Evolutionary conservation across 1,140 invertebrate species (phyloP).

Genomic region (Danaus plexippus): DNA sequence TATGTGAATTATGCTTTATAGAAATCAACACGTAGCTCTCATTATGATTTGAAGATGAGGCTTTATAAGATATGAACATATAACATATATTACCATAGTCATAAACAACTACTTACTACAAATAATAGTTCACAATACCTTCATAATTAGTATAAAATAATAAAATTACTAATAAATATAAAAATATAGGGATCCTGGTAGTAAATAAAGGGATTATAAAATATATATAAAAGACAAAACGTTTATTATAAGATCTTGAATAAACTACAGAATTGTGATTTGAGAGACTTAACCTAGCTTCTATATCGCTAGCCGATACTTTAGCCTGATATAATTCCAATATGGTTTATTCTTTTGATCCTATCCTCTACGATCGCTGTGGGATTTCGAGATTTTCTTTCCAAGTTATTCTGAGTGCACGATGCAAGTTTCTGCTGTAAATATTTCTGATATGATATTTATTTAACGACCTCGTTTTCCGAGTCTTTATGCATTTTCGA

Average conservation of each 20-base stretch:
- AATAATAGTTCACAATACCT: too few species aligned
- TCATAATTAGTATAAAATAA: too few species aligned
- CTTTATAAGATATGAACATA: too few species aligned
- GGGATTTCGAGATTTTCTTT: slow-evolving; percentile 13
- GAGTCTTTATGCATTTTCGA: too few species aligned
- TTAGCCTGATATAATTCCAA: slow-evolving; percentile 13
- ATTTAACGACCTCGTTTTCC: slow-evolving; percentile 2
- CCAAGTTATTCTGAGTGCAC: slow-evolving; percentile 15
- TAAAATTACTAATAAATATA: too few species aligned
- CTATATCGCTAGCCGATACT: slow-evolving; percentile 18
- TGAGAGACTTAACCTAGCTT: slow-evolving; percentile 19
- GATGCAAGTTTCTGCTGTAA: slow-evolving; percentile 12
- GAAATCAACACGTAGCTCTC: too few species aligned
- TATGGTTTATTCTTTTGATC: slow-evolving; percentile 22
- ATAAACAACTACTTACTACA: too few species aligned
- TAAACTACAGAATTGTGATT: slow-evolving; percentile 30
- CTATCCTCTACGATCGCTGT: slow-evolving; percentile 8
- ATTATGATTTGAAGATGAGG: too few species aligned
- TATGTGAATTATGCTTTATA: too few species aligned
- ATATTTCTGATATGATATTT: slow-evolving; percentile 13
- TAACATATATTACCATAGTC: too few species aligned
- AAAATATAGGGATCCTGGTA: too few species aligned
- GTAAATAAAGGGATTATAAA: too few species aligned
- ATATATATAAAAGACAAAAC: background rate
- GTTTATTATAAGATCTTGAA: slow-evolving; percentile 8